Percentiles rank a stretch among this genome's conserved stretches.
Conservation (phyloP, 2,888 invertebrate genomes). For the Xylocampa areola region DNA sequence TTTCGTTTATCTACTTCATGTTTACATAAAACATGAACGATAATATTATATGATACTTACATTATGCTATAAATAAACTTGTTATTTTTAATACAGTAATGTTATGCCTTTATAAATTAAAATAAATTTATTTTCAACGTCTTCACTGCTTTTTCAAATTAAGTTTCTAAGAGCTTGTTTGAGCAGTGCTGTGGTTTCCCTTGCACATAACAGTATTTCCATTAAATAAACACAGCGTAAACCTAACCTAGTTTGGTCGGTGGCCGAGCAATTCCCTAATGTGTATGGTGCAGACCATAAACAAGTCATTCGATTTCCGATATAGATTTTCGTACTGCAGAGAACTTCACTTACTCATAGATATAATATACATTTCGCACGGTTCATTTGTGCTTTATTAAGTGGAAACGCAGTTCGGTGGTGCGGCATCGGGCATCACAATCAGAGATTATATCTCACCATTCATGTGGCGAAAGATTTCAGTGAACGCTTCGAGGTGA, state of each 20-base stretch:
- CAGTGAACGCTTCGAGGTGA: conserved; percentile 34
- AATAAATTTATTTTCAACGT: too few relatives aligned
- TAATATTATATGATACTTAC: too few relatives aligned
- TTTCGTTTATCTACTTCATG: conserved; percentile 9
- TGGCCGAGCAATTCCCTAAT: conserved; percentile 21
- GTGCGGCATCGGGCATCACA: conserved; percentile 50
- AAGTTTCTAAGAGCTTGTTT: neutral
- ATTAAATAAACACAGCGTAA: conserved; percentile 7
- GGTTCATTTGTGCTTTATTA: conserved; percentile 83
- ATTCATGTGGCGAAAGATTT: conserved; percentile 63
- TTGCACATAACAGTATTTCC: conserved; percentile 2
- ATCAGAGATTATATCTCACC: conserved; percentile 57
- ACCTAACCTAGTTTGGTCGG: conserved; percentile 5
- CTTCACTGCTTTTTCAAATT: too few relatives aligned
- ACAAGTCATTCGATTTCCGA: conserved; percentile 63
- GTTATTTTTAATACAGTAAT: too few relatives aligned
- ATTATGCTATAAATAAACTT: too few relatives aligned
- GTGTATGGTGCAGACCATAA: conserved; percentile 58
- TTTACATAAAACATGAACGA: too few relatives aligned
- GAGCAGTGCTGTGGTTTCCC: neutral
- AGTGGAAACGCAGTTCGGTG: conserved; percentile 75
- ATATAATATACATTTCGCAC: conserved; percentile 77
- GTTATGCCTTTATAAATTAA: too few relatives aligned
- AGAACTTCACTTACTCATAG: conserved; percentile 59
- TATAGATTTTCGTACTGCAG: conserved; percentile 63